phyloP scores from a whole-genome alignment of 2,797 vertebrate genomes.

The Anolis apletophallus region DNA sequence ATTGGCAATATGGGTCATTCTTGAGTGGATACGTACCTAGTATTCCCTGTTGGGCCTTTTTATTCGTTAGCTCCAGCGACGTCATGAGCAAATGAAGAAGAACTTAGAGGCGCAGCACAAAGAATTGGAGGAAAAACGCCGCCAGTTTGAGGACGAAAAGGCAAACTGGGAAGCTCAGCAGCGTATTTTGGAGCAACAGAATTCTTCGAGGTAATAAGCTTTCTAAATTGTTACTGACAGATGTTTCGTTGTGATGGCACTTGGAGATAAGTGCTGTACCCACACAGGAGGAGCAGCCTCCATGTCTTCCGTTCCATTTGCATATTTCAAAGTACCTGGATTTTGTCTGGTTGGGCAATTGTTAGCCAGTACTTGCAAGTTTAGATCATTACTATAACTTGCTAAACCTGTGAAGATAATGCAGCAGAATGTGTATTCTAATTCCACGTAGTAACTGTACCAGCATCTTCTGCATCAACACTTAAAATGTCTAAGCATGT shows the following conservation, averaged over 20 bases:
- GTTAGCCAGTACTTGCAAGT: too few species aligned
- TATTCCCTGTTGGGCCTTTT: conserved; percentile 3
- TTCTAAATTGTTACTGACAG: neutral
- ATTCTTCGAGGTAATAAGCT: conserved; percentile 86
- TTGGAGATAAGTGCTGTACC: too few species aligned
- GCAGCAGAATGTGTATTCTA: neutral
- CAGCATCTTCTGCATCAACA: neutral
- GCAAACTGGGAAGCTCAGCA: conserved; percentile 94
- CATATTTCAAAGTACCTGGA: too few species aligned
- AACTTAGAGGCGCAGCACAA: conserved; percentile 97
- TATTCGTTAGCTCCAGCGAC: conserved; percentile 87
- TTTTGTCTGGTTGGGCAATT: neutral
- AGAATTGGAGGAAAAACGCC: conserved; percentile 95
- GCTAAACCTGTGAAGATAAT: neutral
- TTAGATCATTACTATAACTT: neutral
- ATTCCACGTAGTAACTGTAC: neutral
- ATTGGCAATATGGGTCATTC: neutral
- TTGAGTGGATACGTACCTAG: neutral
- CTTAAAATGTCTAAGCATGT: neutral
- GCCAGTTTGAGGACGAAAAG: conserved; percentile 94
- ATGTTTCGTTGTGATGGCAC: too few species aligned
- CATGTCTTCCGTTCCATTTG: too few species aligned
- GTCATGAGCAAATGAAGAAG: conserved; percentile 99
- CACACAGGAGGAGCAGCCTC: too few species aligned
- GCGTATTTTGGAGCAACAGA: conserved; percentile 95